Percentiles rank a stretch among this genome's conserved stretches.
These are phyloP conservation scores for Dinomys branickii DNA, from an alignment of 2,113 vertebrate genomes.

Conservation along the genomic window DNA sequence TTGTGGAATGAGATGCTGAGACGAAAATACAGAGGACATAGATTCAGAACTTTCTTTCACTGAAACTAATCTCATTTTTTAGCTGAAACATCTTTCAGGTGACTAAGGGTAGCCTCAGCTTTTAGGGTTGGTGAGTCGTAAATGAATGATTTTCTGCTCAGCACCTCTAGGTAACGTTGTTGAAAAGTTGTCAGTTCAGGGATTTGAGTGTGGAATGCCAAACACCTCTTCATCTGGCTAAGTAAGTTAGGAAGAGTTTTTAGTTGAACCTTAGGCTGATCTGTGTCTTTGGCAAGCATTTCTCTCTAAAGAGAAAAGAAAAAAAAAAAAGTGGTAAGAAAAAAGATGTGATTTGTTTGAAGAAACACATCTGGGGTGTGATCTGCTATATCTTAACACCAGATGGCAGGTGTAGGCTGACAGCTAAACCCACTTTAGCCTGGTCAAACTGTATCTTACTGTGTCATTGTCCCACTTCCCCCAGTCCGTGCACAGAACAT, in stretches of 20 bases:
- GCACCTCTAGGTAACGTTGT: slow-evolving; percentile 55
- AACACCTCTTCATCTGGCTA: slow-evolving; percentile 73
- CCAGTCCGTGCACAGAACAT: slow-evolving; percentile 81
- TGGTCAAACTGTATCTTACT: slow-evolving; percentile 82
- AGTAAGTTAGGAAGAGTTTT: slow-evolving; percentile 76
- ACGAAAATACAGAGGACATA: slow-evolving; percentile 84
- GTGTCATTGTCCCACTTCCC: slow-evolving; percentile 65
- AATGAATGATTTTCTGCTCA: slow-evolving; percentile 81
- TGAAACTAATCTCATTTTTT: slow-evolving; percentile 79
- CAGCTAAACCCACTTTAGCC: slow-evolving; percentile 79
- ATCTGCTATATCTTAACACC: slow-evolving; percentile 87
- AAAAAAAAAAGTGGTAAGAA: slow-evolving; percentile 26
- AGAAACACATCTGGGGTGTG: slow-evolving; percentile 84
- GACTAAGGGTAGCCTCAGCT: slow-evolving; percentile 76
- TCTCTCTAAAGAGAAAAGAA: slow-evolving; percentile 60
- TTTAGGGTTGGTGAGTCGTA: slow-evolving; percentile 76
- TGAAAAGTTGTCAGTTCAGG: slow-evolving; percentile 50
- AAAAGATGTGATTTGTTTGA: slow-evolving; percentile 83
- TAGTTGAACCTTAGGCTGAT: slow-evolving; percentile 74
- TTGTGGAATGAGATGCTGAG: slow-evolving; percentile 87
- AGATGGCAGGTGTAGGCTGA: slow-evolving; percentile 89
- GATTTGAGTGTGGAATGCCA: slow-evolving; percentile 70
- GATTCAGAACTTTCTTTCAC: slow-evolving; percentile 80
- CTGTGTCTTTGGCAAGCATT: slow-evolving; percentile 76
- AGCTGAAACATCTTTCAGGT: slow-evolving; percentile 77